These are phyloP conservation scores for Clostera curtula DNA, from an alignment of 2,888 invertebrate species.

Conservation along the genomic window DNA sequence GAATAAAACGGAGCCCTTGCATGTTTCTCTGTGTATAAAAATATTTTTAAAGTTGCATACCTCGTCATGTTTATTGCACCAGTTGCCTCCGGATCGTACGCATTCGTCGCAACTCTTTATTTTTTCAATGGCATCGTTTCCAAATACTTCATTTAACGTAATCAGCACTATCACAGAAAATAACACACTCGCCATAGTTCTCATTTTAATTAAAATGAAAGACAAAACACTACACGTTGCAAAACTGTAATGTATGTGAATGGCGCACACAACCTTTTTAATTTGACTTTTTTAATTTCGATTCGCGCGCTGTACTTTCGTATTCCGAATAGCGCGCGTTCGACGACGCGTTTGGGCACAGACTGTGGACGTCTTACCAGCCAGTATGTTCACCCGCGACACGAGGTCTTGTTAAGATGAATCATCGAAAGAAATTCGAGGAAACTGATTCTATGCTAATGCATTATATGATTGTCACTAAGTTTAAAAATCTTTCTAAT, in stretches of 20 bases:
- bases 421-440: conserved; percentile 55
- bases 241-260: neutral
- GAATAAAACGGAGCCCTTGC: too few species aligned
- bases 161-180: conserved; percentile 44
- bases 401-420: conserved; percentile 42
- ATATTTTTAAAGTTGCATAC: too few species aligned
- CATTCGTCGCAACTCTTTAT: conserved; percentile 47
- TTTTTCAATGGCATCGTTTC: conserved; percentile 22
- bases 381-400: conserved; percentile 28
- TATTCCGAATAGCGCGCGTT: conserved; percentile 40
- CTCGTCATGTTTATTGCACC: conserved; percentile 45
- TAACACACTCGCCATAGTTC: conserved; percentile 45
- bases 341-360: conserved; percentile 25
- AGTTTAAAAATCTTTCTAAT: neutral
- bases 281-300: conserved; percentile 12
- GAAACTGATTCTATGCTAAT: too few species aligned
- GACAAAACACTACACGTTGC: conserved; percentile 1
- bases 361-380: conserved; percentile 34
- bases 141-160: conserved; percentile 38
- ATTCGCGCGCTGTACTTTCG: conserved; percentile 23
- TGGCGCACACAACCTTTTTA: conserved; percentile 5
- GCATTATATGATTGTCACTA: conserved; percentile 15
- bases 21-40: too few species aligned
- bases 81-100: conserved; percentile 44
- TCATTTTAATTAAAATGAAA: conserved; percentile 9